Base-by-base conservation (phyloP, 2,113 vertebrate species). In the Paradisaea rubra region DNA sequence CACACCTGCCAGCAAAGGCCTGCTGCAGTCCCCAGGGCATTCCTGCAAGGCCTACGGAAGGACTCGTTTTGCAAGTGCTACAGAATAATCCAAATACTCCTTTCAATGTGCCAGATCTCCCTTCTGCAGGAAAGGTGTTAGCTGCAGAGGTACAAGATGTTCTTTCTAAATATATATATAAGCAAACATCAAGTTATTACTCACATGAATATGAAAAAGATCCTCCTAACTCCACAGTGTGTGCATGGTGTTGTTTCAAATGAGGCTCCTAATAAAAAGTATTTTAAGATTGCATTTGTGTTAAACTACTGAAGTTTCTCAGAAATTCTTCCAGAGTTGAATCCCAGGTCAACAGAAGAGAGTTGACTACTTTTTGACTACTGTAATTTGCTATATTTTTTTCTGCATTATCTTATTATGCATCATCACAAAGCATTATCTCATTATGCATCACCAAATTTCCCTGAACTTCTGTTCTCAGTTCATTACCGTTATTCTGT, bases 271-370 rank as follows among this genome's bases (percentile, higher is more conserved):
- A 89, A 84, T 90, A 83, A 94, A 88, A 95, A 95, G 35, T 90
- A 81, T 95, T 97, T 96, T 95, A 92, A 89, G 95, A 95, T 85
- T 84, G 68, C 60, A 86, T 83, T 94, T 89, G 18, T 72, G 73
- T 95, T 94, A 83, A 89, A 88, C 68, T 93, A 81, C 53, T 88
- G 41, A 81, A 78, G 27, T 47, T 39, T 68, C 60, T 89, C 50
- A 86, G 82, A 88, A 92, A 76, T 83, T 93, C 49, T 95, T 89
- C 84, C 54, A 64, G 23, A 49, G 44, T 41, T 93, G 96, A 95
- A 91, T 81, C 69, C 68, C 73, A 54, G 39, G 74, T 83, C 95
- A 95, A 87, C 69, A 89, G 81, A 93, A 91, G 72, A 80, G 8
- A 89, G 65, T 71, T 71, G 5, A 66, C 44, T 86, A 92, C 65